phyloP scores from a whole-genome alignment of 2,888 invertebrate species.

The Sympetrum striolatum region DNA sequence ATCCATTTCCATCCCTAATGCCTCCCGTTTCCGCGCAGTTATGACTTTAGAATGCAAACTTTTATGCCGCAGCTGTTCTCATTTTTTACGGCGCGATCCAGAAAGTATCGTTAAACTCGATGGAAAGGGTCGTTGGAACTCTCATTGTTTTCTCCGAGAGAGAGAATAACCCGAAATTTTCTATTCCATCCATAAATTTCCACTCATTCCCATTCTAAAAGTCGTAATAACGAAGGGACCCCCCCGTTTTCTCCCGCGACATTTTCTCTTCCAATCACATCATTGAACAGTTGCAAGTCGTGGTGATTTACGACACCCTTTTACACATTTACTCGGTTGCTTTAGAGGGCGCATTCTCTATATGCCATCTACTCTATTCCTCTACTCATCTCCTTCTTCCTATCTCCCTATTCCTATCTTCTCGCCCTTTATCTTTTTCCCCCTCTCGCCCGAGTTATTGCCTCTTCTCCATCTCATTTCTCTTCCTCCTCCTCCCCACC shows the following conservation, averaged over 20 bases:
- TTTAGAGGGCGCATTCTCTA: not conserved
- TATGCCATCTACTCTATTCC: not conserved
- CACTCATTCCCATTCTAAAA: not conserved
- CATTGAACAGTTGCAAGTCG: not conserved
- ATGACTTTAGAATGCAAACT: not conserved
- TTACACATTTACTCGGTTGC: not conserved
- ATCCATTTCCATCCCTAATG: not conserved
- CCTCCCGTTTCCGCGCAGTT: not conserved
- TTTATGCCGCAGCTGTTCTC: not conserved
- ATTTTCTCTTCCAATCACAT: not conserved
- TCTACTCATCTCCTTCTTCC: not conserved
- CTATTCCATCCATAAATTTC: not conserved
- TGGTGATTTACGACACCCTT: not conserved
- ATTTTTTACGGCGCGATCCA: not conserved
- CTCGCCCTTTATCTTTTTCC: not conserved
- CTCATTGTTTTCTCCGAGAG: not conserved
- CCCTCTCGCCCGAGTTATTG: not conserved
- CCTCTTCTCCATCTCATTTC: not conserved
- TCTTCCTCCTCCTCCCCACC: not conserved
- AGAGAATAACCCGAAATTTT: not conserved
- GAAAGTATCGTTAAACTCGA: not conserved
- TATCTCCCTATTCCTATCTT: not conserved
- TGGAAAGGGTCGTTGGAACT: not conserved
- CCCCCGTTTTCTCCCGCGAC: not conserved
- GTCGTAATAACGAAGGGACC: not conserved